Evolutionary conservation across 2,888 invertebrate species (phyloP).

Genomic region (Noctua comes): DNA sequence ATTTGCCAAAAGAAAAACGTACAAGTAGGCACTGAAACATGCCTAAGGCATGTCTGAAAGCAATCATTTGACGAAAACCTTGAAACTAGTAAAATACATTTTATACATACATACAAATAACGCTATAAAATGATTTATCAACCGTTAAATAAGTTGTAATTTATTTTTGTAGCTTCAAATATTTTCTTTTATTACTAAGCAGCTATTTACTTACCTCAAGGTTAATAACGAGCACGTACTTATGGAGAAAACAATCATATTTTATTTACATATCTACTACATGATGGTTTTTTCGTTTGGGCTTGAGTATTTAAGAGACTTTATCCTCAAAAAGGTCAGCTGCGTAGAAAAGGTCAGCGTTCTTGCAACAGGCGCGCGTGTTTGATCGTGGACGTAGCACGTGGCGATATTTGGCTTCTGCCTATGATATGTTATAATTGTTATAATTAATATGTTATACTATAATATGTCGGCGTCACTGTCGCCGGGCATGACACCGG

Average conservation of each 20-base stretch:
- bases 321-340: slow-evolving; percentile 13
- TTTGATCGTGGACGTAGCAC: not conserved
- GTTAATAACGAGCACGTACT: slow-evolving; percentile 16
- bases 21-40: not conserved
- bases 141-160: slow-evolving; percentile 34
- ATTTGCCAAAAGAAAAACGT: not conserved
- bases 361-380: not conserved
- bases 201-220: slow-evolving; percentile 34
- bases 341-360: not conserved
- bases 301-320: not conserved
- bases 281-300: not conserved
- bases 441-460: no score
- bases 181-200: slow-evolving; percentile 21
- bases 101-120: slow-evolving; percentile 29
- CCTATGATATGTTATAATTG: no score
- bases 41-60: slow-evolving; percentile 49
- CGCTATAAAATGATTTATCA: slow-evolving; percentile 35
- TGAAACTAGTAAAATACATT: slow-evolving; percentile 38
- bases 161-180: slow-evolving; percentile 31
- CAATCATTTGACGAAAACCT: slow-evolving; percentile 51
- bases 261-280: not conserved
- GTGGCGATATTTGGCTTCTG: not conserved
- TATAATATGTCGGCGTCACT: not conserved
- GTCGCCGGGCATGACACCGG: not conserved
- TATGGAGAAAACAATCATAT: slow-evolving; percentile 8